These are phyloP conservation scores for Herpailurus yagouaroundi DNA, from an alignment of 2,113 vertebrate genomes.

Conservation along the genomic window DNA sequence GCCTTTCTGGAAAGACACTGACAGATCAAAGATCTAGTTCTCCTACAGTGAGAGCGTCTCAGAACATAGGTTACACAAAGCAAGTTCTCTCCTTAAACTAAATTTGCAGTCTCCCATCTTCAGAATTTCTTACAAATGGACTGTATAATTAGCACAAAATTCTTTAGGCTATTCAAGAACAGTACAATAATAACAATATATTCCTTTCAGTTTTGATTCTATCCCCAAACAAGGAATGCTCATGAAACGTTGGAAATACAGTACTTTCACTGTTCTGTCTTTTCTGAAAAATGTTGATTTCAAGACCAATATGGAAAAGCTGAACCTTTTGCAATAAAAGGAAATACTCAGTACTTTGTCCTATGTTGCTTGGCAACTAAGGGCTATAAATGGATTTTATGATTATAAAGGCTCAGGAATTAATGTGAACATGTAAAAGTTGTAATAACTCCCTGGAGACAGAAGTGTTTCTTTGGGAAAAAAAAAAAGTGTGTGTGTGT, in stretches of 20 bases:
- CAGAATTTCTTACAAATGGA: background rate
- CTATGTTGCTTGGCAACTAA: constrained; percentile 85
- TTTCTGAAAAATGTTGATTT: constrained; percentile 54
- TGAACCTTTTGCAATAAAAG: constrained; percentile 59
- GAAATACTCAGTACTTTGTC: constrained; percentile 85
- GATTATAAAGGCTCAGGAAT: constrained; percentile 78
- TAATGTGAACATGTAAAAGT: constrained; percentile 79
- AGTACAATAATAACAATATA: background rate
- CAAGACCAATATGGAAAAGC: constrained; percentile 52
- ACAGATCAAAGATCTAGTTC: background rate
- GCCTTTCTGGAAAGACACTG: background rate
- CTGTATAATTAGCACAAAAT: constrained; percentile 4
- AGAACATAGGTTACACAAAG: background rate
- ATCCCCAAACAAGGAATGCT: constrained; percentile 17
- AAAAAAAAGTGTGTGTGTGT: constrained; percentile 27
- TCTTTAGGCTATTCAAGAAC: background rate
- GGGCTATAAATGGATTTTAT: constrained; percentile 85
- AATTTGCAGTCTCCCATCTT: constrained; percentile 19
- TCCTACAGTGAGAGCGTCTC: background rate
- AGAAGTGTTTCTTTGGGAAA: constrained; percentile 59
- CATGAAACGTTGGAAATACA: constrained; percentile 32
- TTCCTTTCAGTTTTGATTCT: background rate
- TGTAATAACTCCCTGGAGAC: constrained; percentile 60
- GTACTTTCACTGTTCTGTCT: constrained; percentile 13
- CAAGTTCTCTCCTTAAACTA: background rate